A percentile compares a stretch with the other conserved stretches of the same genome.
These are phyloP conservation scores for Chaenodraco wilsoni DNA, from an alignment of 2,797 vertebrate species.

Conservation along the genomic window DNA sequence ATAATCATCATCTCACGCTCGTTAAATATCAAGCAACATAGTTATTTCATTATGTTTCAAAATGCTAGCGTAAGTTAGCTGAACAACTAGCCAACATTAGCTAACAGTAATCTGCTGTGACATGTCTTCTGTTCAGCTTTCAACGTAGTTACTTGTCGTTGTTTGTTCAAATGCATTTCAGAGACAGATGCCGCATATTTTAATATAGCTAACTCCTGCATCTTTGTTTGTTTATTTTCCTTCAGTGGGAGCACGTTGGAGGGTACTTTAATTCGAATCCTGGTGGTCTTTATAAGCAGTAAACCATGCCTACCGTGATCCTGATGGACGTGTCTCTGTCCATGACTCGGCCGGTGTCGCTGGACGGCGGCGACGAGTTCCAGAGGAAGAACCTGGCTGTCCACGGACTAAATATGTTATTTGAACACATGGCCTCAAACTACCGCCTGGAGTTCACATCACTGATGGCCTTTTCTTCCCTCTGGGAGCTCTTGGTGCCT, in stretches of 20 bases:
- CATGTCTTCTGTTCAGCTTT: background rate
- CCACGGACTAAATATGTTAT: slow-evolving; percentile 96
- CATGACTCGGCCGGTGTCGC: slow-evolving; percentile 95
- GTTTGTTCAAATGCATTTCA: background rate
- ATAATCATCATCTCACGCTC: background rate
- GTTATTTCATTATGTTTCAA: background rate
- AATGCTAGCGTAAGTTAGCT: slow-evolving; percentile 26
- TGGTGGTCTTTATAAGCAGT: background rate
- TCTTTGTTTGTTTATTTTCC: background rate
- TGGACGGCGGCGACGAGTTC: slow-evolving; percentile 93
- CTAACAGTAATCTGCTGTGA: slow-evolving; percentile 21
- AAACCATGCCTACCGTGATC: slow-evolving; percentile 95
- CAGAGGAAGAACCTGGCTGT: slow-evolving; percentile 96
- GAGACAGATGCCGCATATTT: no score
- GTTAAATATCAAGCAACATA: background rate
- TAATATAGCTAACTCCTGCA: background rate
- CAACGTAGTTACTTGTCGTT: background rate
- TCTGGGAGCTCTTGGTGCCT: slow-evolving; percentile 96
- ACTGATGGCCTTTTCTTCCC: slow-evolving; percentile 94
- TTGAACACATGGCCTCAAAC: slow-evolving; percentile 98
- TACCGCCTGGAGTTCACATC: slow-evolving; percentile 97
- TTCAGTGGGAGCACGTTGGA: slow-evolving; percentile 20
- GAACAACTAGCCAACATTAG: slow-evolving; percentile 34
- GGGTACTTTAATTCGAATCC: background rate
- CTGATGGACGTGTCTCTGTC: slow-evolving; percentile 97